A percentile compares a stretch with the other conserved stretches of the same genome.
Evolutionary conservation across 2,797 vertebrate species (phyloP).

Genomic region (Lerista edwardsae): DNA sequence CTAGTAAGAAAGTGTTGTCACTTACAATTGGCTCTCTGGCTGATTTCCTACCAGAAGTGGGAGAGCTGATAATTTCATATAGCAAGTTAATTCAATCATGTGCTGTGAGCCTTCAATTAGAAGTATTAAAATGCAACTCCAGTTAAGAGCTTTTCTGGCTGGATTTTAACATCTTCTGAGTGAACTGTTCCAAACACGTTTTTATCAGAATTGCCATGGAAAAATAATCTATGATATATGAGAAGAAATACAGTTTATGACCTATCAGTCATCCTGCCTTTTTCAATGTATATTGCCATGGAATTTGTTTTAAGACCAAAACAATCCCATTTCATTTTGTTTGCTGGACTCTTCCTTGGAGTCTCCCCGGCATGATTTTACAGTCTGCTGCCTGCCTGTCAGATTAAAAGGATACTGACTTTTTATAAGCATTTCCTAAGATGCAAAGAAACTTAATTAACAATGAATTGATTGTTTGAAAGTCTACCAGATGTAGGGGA

Average conservation of each 20-base stretch:
- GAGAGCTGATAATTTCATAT: constrained; percentile 31
- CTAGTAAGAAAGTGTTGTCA: constrained; percentile 30
- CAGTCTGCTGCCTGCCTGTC: constrained; percentile 74
- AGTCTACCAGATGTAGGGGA: constrained; percentile 57
- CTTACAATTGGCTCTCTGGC: constrained; percentile 49
- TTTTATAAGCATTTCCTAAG: constrained; percentile 77
- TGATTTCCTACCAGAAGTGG: constrained; percentile 60
- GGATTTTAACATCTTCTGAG: constrained; percentile 17
- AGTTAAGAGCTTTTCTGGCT: constrained; percentile 54
- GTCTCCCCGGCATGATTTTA: constrained; percentile 69
- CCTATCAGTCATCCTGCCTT: constrained; percentile 29
- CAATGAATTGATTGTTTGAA: constrained; percentile 72
- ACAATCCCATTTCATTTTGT: constrained; percentile 38
- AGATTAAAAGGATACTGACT: constrained; percentile 74
- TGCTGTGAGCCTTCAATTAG: constrained; percentile 40
- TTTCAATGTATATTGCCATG: constrained; percentile 28
- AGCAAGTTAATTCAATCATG: constrained; percentile 60
- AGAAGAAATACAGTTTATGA: not conserved
- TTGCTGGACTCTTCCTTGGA: constrained; percentile 65
- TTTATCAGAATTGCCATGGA: constrained; percentile 36
- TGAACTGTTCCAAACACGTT: constrained; percentile 29
- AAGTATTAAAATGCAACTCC: constrained; percentile 31
- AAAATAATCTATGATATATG: not conserved
- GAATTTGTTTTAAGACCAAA: not conserved
- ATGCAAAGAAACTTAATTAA: constrained; percentile 78